Base-by-base conservation (phyloP, 2,113 vertebrate species). In the Columba livia region DNA sequence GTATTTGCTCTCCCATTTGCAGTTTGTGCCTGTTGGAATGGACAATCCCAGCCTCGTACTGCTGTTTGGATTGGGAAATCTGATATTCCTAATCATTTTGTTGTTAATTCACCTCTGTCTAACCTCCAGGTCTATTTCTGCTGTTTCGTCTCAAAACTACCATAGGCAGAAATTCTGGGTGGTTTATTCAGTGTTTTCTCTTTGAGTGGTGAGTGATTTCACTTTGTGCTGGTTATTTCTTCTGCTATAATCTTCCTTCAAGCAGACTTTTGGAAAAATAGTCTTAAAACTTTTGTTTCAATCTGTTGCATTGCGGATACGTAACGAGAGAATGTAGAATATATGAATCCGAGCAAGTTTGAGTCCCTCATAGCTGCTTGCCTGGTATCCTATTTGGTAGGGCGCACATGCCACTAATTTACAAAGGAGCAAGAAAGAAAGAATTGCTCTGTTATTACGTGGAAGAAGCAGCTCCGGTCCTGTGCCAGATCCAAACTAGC, bases 271-370 rank as follows among this genome's bases (percentile, higher is more conserved):
- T 72, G 10, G 61, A 60, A 75, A 75, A 89, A 69, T 3, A 54
- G 5, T 66, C 66, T 15, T 54, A 9, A 32, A 18, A 29, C 28
- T 8, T 56, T 34, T 8, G 1, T 85, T 61, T 78, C n/a, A 83
- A 38, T 47, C 31, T 54, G 15, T 26, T 17, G 20, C 0, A 1
- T 34, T 1, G 0, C 0, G 0, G 23, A 11, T 80, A 12, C 40
- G 10, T 2, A 0, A 13, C 23, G 32, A 92, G 29, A 26, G 26
- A 60, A 69, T 48, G 61, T 8, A 34, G 17, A 57, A 32, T 56
- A 12, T 12, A 5, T 15, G 13, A 79, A 70, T 34, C 70, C 67
- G 40, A 42, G 38, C 14, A 67, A n/a, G 25, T 54, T 92, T 73
- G 1, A 4, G 29, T 87, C 24, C 15, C 14, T 20, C 4, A 1